These are phyloP conservation scores for Syrphus vitripennis DNA, from an alignment of 2,888 invertebrate genomes.

Conservation along the genomic window DNA sequence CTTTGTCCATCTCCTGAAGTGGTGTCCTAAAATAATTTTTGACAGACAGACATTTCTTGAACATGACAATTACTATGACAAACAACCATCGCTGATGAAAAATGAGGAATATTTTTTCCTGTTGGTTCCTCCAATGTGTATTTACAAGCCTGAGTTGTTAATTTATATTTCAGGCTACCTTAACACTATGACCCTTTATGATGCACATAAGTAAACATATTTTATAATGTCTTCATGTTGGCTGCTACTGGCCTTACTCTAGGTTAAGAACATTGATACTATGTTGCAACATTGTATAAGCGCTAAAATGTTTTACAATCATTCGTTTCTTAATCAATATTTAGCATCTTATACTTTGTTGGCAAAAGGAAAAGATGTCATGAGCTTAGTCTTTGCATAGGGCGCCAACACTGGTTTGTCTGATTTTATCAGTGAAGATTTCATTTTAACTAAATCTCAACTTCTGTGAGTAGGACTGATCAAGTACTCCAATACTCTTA, in stretches of 20 bases:
- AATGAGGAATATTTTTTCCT: background rate
- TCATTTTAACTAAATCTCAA: background rate
- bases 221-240: background rate
- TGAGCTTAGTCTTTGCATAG: background rate
- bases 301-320: conserved; percentile 52
- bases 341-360: background rate
- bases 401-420: background rate
- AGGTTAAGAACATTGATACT: background rate
- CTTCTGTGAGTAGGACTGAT: background rate
- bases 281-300: conserved; percentile 55
- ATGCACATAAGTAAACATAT: conserved; percentile 18
- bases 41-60: background rate
- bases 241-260: conserved; percentile 56
- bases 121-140: background rate
- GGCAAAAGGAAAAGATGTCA: conserved; percentile 1
- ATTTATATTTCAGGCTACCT: conserved; percentile 36
- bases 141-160: conserved; percentile 48
- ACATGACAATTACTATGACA: conserved; percentile 12
- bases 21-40: background rate
- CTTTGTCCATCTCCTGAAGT: background rate
- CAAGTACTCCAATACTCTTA: too few relatives aligned
- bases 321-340: conserved; percentile 26
- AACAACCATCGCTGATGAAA: background rate
- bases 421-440: background rate
- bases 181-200: conserved; percentile 49